phyloP scores from a whole-genome alignment of 2,888 invertebrate genomes.

The Thysanoteuthis rhombus region DNA sequence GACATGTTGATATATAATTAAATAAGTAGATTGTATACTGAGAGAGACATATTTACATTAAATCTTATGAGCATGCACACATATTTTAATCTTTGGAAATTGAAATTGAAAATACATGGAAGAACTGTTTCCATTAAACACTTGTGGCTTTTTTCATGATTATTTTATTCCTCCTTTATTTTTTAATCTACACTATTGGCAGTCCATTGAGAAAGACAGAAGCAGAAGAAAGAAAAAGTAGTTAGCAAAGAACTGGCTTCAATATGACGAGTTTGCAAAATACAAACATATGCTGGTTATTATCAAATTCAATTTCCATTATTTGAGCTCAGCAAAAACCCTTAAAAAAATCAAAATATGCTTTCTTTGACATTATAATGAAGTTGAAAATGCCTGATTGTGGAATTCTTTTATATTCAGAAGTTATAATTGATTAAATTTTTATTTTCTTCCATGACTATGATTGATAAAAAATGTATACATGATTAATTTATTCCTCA shows the following conservation, averaged over 20 bases:
- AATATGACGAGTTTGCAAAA: background rate
- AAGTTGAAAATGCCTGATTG: background rate
- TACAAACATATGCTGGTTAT: background rate
- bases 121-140: background rate
- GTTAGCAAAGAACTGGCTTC: too few relatives aligned
- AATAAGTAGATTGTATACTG: background rate
- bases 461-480: too few relatives aligned
- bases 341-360: background rate
- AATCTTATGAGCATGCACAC: background rate
- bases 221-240: background rate
- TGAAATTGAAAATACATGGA: background rate
- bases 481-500: too few relatives aligned
- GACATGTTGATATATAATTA: background rate
- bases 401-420: background rate
- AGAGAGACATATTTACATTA: background rate
- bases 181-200: background rate
- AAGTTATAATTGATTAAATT: background rate
- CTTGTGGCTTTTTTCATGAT: background rate
- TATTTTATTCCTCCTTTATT: background rate
- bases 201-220: background rate
- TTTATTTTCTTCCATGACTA: too few relatives aligned
- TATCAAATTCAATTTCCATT: background rate
- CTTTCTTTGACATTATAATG: background rate
- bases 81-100: background rate
- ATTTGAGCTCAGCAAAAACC: background rate